These are phyloP conservation scores for Tetraodon nigroviridis DNA, from an alignment of 2,113 vertebrate genomes.

Conservation along the genomic window DNA sequence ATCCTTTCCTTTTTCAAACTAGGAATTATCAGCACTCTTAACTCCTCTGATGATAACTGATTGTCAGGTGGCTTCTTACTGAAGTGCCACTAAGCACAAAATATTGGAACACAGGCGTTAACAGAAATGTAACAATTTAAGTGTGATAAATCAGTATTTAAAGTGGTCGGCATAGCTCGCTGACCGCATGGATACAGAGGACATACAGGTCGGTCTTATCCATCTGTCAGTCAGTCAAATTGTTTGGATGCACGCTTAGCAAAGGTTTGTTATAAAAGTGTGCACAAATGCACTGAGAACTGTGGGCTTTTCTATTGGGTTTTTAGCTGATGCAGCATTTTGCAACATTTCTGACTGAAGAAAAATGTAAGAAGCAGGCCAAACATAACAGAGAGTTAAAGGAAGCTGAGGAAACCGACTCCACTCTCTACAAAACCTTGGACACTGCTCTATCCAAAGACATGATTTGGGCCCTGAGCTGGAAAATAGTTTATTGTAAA, in stretches of 20 bases:
- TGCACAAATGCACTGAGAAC: too few species aligned
- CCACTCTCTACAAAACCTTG: too few species aligned
- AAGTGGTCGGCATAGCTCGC: too few species aligned
- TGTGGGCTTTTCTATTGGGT: slow-evolving; percentile 38
- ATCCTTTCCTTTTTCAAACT: slow-evolving; percentile 36
- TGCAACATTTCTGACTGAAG: too few species aligned
- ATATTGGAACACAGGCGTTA: slow-evolving; percentile 32
- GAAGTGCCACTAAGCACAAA: slow-evolving; percentile 29
- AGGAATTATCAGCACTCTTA: slow-evolving; percentile 38
- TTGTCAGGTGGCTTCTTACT: slow-evolving; percentile 19
- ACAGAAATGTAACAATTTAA: slow-evolving; percentile 4
- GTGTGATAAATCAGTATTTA: too few species aligned
- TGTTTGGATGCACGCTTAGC: slow-evolving; percentile 34
- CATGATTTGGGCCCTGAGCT: too few species aligned
- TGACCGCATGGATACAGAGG: neutral
- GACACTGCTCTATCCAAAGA: too few species aligned
- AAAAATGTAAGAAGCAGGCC: too few species aligned
- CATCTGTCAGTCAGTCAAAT: slow-evolving; percentile 22
- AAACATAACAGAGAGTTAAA: too few species aligned
- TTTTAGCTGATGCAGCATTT: slow-evolving; percentile 36
- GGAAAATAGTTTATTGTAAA: too few species aligned
- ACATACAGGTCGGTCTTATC: slow-evolving; percentile 7
- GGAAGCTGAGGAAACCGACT: too few species aligned
- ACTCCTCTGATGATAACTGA: slow-evolving; percentile 36
- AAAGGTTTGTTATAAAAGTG: too few species aligned